These are phyloP conservation scores for Zaprionus obscuricornis DNA, from an alignment of 2,888 invertebrate genomes.

Conservation along the genomic window DNA sequence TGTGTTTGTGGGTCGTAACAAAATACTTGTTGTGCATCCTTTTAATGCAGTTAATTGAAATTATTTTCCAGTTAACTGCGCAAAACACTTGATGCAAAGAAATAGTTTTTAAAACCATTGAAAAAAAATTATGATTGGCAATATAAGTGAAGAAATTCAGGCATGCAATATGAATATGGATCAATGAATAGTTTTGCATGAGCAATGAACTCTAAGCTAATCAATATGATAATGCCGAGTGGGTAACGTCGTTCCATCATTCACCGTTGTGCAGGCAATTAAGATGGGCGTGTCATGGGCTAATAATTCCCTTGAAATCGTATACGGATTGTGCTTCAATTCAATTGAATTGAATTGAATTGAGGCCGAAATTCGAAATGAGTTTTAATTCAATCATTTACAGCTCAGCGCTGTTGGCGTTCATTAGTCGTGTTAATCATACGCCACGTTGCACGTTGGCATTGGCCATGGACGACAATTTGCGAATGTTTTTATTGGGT, in stretches of 20 bases:
- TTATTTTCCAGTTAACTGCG: constrained; percentile 59
- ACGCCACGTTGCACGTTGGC: constrained; percentile 67
- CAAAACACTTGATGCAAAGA: constrained; percentile 6
- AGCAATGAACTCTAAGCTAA: background rate
- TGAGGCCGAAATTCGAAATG: constrained; percentile 28
- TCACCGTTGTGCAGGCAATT: background rate
- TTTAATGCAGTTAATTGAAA: constrained; percentile 62
- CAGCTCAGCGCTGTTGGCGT: constrained; percentile 55
- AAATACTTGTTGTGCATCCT: background rate
- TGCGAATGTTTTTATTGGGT: too few relatives aligned
- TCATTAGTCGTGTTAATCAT: constrained; percentile 77
- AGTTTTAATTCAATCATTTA: constrained; percentile 72
- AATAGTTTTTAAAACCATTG: constrained; percentile 43
- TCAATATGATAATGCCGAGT: constrained; percentile 21
- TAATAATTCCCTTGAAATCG: too few relatives aligned
- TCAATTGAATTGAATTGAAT: constrained; percentile 47
- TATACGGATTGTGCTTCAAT: too few relatives aligned
- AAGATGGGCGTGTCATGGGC: constrained; percentile 2
- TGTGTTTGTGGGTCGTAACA: too few relatives aligned
- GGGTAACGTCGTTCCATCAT: background rate
- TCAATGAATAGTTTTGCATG: constrained; percentile 31
- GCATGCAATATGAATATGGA: too few relatives aligned
- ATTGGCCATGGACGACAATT: too few relatives aligned
- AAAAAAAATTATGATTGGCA: too few relatives aligned
- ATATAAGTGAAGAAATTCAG: too few relatives aligned